Conservation (phyloP, 2,113 vertebrate species). For the Proteles cristata region DNA sequence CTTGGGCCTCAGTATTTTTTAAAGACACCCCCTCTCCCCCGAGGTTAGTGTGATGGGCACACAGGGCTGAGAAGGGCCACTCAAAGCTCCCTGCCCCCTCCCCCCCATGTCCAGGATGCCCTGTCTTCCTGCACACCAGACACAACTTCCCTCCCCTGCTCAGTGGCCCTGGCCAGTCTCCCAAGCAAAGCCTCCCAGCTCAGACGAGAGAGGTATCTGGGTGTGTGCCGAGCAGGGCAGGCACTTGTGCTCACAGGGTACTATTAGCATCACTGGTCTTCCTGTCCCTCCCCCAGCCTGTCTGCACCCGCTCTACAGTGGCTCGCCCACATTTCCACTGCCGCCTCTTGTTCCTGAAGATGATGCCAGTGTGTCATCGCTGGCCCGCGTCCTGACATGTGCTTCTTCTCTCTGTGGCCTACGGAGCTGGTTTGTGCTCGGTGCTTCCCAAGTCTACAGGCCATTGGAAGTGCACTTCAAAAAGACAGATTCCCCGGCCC, state of each 20-base stretch:
- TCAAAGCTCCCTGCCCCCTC: neutral
- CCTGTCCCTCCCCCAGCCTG: neutral
- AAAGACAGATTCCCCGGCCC: neutral
- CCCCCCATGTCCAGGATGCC: neutral
- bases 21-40: too few relatives aligned
- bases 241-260: neutral
- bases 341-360: neutral
- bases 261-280: neutral
- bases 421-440: neutral
- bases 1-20: neutral
- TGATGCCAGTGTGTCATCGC: rapidly evolving
- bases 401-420: neutral
- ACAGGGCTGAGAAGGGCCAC: neutral
- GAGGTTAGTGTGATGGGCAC: neutral
- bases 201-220: rapidly evolving
- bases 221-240: neutral
- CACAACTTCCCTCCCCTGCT: neutral
- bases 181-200: neutral
- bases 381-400: neutral
- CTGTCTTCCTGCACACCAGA: neutral
- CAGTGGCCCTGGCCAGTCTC: neutral
- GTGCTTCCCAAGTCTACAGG: neutral
- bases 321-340: rapidly evolving
- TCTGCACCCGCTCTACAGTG: rapidly evolving
- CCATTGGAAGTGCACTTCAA: neutral